Evolutionary conservation across 92 coral and sea anemone species (phyloP), one percentile per base, ranked within the genome.

Genomic region (Ricordea florida): DNA sequence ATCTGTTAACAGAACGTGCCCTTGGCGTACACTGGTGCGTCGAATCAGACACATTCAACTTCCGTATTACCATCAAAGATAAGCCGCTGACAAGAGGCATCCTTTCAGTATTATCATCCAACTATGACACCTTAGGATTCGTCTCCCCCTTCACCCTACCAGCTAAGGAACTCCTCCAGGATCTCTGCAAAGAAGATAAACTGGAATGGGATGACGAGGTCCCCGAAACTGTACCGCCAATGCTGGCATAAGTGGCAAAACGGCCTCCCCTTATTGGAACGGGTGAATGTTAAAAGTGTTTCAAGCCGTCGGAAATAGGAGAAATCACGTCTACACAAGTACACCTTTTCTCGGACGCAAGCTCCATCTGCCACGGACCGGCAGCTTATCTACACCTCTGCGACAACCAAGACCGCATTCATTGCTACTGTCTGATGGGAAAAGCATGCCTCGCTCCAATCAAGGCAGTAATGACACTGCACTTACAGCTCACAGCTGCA

Each of bases 121-220:
- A 81, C 10, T 86, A 74, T 37, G 89, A 82, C 42, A 85, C 85
- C 3, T 57, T 82, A 17, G 90, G 93, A 15, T 28, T 88, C 6
- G 80, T 47, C 9, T 70, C 90, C 18, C 84, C 93, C 4, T 78
- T 79, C 40, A 37, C 69, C 16, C 42, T 88, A 24, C 66, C 79
- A 11, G 87, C 87, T 2, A 85, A 89, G 81, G 34, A 58, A 41
- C 0, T 84, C 0, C 75, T 89, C 5, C 87, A 89, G 36, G 80
- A 85, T 11, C 78, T 89, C 6, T 74, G 89, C 20, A 57, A 59
- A 53, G 60, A 60, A 8, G 43, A 73, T 5, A 73, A 59, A 21
- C 48, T 90, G 11, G 89, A 64, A 3, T 90, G 87, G 89, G 92
- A 86, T 18, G 89, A 90, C 44, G 89, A 81, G 28, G 71, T 90